Evolutionary conservation across 2,797 vertebrate genomes (phyloP), one percentile per base, ranked within the genome.

Genomic region (Uromys caudimaculatus): DNA sequence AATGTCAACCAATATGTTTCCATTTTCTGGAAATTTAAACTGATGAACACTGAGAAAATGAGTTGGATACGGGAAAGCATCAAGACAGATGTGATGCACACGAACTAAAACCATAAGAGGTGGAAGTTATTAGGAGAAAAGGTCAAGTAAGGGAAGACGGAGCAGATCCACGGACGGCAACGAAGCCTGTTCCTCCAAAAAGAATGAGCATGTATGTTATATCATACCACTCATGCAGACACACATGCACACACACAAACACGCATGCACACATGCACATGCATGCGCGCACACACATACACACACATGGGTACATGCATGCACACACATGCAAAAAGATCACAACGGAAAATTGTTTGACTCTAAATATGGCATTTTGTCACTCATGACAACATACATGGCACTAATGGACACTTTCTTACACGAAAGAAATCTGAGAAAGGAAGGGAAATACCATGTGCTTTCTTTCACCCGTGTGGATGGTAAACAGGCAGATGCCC

Each of bases 11-110:
- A 88, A 1, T 50, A n/a, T 84, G 9, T 52, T 84, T 93, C 11
- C 10, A 47, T 69, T 90, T 60, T 81, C 94, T 56, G 79, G 56
- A 95, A 85, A 64, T 88, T 58, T 89, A 58, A 73, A 89, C 50
- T 13, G 47, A 92, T 54, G 90, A 76, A 64, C 62, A 69, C 7
- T 54, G 75, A 69, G 52, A 75, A 94, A 93, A 81, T n/a, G 10
- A 91, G 27, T 32, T 83, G 71, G 58, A 64, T 41, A 17, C 35
- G n/a, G 62, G 27, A 82, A 16, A 93, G 27, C 54, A 44, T 38
- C 19, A 2, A 44, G 77, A 38, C 10, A 6, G 50, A 86, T 17
- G 19, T 8, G 14, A 75, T n/a, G 38, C 32, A 35, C 1, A n/a
- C 13, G 44, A 77, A 3, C 5, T 76, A 86, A 82, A 95, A 81